Conservation (phyloP, 2,888 invertebrate species). For the Hypsopygia costalis region DNA sequence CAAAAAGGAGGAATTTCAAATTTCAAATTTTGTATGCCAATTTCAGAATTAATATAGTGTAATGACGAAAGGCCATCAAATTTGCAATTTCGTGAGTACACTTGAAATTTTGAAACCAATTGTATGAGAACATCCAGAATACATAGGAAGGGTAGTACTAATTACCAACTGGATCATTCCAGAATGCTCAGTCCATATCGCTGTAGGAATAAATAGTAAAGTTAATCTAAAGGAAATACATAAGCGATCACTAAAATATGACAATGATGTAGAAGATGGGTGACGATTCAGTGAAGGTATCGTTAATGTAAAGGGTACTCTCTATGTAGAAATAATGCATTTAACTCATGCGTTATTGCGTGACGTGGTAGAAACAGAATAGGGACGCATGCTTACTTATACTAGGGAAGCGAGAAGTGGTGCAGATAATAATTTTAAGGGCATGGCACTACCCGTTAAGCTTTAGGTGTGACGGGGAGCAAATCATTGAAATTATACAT, state of each 20-base stretch:
- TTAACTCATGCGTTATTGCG: conserved; percentile 13
- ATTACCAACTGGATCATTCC: conserved; percentile 26
- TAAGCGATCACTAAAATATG: conserved; percentile 9
- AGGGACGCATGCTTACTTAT: conserved; percentile 39
- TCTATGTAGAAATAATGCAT: conserved; percentile 12
- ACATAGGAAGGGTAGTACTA: conserved; percentile 35
- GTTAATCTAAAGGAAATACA: conserved; percentile 16
- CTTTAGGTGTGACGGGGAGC: conserved; percentile 40
- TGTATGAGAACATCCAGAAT: conserved; percentile 49
- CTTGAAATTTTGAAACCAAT: conserved; percentile 45
- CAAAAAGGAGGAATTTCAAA: conserved; percentile 21
- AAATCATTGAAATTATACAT: conserved; percentile 32
- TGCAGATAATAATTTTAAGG: conserved; percentile 14
- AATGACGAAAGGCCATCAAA: conserved; percentile 28
- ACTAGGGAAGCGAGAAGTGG: conserved; percentile 25
- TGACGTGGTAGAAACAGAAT: conserved; percentile 20
- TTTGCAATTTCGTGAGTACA: conserved; percentile 32
- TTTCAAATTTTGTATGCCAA: conserved; percentile 50
- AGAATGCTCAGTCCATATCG: conserved; percentile 23
- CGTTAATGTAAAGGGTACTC: conserved; percentile 6
- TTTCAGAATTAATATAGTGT: conserved; percentile 33
- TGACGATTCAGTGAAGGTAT: conserved; percentile 3
- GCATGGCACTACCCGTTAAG: conserved; percentile 29
- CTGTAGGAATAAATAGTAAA: conserved; percentile 20
- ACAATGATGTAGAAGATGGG: conserved; percentile 4